Conservation (phyloP, 1,140 invertebrate genomes). For the Ericerus pela region DNA sequence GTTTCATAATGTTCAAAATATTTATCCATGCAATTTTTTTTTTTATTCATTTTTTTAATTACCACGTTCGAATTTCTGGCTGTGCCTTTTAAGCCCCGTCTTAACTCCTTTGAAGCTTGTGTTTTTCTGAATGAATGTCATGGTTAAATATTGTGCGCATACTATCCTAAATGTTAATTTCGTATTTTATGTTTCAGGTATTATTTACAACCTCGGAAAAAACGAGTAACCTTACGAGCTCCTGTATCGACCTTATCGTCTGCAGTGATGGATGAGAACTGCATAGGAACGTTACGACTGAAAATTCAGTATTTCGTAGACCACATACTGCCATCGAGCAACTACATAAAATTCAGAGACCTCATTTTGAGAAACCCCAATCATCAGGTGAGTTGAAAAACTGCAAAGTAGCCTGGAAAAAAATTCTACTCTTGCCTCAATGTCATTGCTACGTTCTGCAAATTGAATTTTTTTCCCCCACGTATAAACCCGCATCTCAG, state of each 20-base stretch:
- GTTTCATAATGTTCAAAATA: too few species aligned
- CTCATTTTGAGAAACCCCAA: constrained; percentile 58
- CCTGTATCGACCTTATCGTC: constrained; percentile 4
- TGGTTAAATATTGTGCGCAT: too few species aligned
- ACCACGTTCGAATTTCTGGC: too few species aligned
- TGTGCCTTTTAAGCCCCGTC: too few species aligned
- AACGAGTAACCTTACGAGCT: constrained; percentile 40
- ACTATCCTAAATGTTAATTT: background rate
- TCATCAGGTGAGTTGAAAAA: constrained; percentile 37
- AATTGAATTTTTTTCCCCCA: background rate
- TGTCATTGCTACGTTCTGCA: too few species aligned
- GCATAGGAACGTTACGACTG: constrained; percentile 63
- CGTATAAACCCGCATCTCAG: constrained; percentile 8
- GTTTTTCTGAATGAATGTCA: too few species aligned
- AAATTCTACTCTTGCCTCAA: too few species aligned
- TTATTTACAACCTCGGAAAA: constrained; percentile 64
- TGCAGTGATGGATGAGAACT: constrained; percentile 15
- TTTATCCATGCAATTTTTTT: too few species aligned
- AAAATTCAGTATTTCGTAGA: constrained; percentile 77
- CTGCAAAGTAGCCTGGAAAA: too few species aligned
- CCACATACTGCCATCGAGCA: constrained; percentile 65
- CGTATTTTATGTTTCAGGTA: constrained; percentile 41
- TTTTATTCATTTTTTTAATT: too few species aligned
- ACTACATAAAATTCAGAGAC: constrained; percentile 59
- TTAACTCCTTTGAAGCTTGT: too few species aligned